Evolutionary conservation across 2,113 vertebrate species (phyloP), one percentile per base, ranked within the genome.

Genomic region (Fulica atra): DNA sequence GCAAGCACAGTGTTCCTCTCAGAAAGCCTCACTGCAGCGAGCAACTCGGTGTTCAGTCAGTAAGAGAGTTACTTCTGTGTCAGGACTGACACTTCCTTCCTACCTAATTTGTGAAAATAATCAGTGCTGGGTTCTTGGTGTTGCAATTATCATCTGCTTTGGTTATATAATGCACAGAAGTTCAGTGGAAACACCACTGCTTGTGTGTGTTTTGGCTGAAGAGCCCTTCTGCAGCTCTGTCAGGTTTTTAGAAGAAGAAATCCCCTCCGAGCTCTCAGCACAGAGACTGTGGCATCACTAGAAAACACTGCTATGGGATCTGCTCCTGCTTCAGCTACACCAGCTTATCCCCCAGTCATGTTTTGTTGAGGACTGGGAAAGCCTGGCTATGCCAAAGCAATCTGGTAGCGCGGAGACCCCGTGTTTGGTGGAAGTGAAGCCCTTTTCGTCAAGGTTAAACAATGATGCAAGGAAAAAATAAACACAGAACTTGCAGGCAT

Each of bases 391-490:
- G 68, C 92, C 28, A 28, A 53, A 85, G 66, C 88, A 89, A 33
- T 89, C 91, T 88, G 90, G 86, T 91, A 87, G 81, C 77, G 48
- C 86, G 92, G 60, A 59, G 16, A 33, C 74, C 38, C 90, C 50
- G 35, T 28, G 2, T 86, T 72, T 46, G 54, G 76, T 65, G 51
- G 87, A 63, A 88, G 86, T 69, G n/a, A 46, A 80, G 72, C 42
- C 29, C 16, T 48, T 77, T 48, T 86, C 6, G 14, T 54, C 1
- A 21, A 90, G 83, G 81, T 95, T 81, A 78, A 89, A 92, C 44
- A 94, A 76, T 93, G 88, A 95, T 38, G 86, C 89, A 60, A 24
- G 91, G 63, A 1, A 71, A 93, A 96, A 94, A 91, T 92, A 94
- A 94, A 96, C 88, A 83, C 25, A 46, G 50, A 8, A 28, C 74